A percentile compares a stretch with the other conserved stretches of the same genome.
These are phyloP conservation scores for Caenorhabditis sp. DNA, from an alignment of 2,888 invertebrate genomes.

Conservation along the genomic window DNA sequence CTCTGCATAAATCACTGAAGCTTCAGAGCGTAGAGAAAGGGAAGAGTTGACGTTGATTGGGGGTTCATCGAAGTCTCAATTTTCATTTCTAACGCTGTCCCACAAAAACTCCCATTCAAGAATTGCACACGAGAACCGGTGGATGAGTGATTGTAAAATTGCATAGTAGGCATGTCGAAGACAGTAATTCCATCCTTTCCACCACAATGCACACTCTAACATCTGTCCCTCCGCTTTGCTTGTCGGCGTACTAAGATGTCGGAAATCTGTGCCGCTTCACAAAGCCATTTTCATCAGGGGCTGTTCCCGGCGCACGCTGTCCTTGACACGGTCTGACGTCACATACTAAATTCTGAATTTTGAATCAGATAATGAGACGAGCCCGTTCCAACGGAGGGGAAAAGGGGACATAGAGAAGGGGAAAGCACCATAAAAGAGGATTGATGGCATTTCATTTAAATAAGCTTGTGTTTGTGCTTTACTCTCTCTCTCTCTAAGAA, in stretches of 20 bases:
- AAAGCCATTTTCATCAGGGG: slow-evolving; percentile 15
- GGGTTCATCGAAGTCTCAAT: neutral
- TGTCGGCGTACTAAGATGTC: slow-evolving; percentile 12
- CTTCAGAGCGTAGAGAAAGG: neutral
- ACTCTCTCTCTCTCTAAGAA: too few relatives aligned
- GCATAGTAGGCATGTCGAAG: slow-evolving; percentile 21
- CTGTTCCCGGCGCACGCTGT: slow-evolving; percentile 14
- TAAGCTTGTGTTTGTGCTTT: neutral
- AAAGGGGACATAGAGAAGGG: neutral
- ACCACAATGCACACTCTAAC: slow-evolving; percentile 49
- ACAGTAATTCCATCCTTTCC: slow-evolving; percentile 51
- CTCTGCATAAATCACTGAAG: neutral
- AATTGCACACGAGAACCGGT: slow-evolving; percentile 17
- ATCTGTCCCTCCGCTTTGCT: slow-evolving; percentile 38
- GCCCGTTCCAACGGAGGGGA: neutral
- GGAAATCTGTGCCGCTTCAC: slow-evolving; percentile 1
- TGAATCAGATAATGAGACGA: slow-evolving; percentile 8
- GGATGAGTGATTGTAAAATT: slow-evolving; percentile 54
- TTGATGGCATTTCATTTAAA: slow-evolving; percentile 23
- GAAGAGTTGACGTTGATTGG: neutral
- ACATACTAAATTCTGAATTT: slow-evolving; percentile 35
- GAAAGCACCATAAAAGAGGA: slow-evolving; percentile 1
- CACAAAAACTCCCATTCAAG: neutral
- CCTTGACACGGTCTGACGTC: slow-evolving; percentile 17
- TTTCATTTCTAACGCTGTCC: neutral